Evolutionary conservation across 1,140 invertebrate genomes (phyloP), one percentile per base, ranked within the genome.

Genomic region (Euglossa dilemma): DNA sequence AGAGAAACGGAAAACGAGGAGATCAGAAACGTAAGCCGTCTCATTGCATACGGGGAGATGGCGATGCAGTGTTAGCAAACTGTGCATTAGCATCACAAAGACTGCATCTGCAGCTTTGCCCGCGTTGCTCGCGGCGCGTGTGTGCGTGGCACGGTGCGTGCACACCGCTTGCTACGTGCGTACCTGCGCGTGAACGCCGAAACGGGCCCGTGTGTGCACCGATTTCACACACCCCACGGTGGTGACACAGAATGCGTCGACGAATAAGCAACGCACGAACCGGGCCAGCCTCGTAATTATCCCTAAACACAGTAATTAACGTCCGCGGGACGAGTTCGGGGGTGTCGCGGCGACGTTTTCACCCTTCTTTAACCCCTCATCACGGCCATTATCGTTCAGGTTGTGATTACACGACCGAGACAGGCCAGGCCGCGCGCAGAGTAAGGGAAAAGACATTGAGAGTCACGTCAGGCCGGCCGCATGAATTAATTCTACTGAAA

Each of bases 251-350:
- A 86, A 87, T 82, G 54, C 71, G 11, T 80, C 83, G 76, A 69
- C 74, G 86, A 85, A 86, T 88, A 90, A 91, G 87, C 84, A 82
- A 85, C 87, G 85, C 83, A 75, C 78, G 75, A 78, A 45, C 63
- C 75, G 75, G 76, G 50, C 64, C 75, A 59, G 70, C 74, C 59
- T 82, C 71, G 85, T 91, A 91, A 92, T 92, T 92, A 91, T 88
- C 84, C 71, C 87, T 91, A 92, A 92, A 91, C 87, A 92, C 88
- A 91, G 90, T 92, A 92, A 92, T 92, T 92, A 92, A 92, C 80
- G 89, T 80, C 61, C 84, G 73, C 73, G 69, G 72, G 90, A 78
- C 85, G 81, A 90, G 86, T 84, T 89, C 80, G 85, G 89, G 88
- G 90, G 89, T 89, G 91, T 90, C 87, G 87, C 89, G 84, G 72